Evolutionary conservation across 35 echinoderm and acorn worm genomes (phyloP).

Genomic region (Apostichopus parvimensis): DNA sequence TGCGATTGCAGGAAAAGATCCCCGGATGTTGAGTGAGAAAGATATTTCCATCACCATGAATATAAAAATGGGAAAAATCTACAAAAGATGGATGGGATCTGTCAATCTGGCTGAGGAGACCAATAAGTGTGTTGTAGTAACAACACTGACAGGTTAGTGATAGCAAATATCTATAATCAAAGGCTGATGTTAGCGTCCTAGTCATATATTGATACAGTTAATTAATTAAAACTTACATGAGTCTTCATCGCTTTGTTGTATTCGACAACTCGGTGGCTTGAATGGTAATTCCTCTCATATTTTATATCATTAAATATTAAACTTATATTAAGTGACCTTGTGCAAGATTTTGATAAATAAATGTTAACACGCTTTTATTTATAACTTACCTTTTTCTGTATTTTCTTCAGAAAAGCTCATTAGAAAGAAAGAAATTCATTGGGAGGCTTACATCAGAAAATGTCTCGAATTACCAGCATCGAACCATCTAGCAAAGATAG

Average conservation of each 20-base stretch:
- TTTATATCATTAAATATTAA: too few relatives aligned
- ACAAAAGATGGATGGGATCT: conserved; percentile 19
- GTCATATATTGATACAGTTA: too few relatives aligned
- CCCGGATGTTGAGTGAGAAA: not conserved
- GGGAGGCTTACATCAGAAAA: not conserved
- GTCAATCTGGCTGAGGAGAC: not conserved
- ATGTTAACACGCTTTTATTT: not conserved
- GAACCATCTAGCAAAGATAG: not conserved
- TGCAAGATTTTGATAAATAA: too few relatives aligned
- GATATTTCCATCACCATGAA: conserved; percentile 20
- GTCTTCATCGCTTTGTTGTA: too few relatives aligned
- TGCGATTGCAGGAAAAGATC: not conserved
- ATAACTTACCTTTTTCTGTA: not conserved
- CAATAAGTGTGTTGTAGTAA: not conserved
- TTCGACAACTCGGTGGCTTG: too few relatives aligned
- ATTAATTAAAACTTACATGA: too few relatives aligned
- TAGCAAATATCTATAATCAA: too few relatives aligned
- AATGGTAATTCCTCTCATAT: too few relatives aligned
- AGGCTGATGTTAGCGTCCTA: too few relatives aligned
- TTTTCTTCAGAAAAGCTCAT: not conserved
- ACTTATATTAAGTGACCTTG: too few relatives aligned
- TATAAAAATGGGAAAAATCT: conserved; percentile 20
- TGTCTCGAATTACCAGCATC: not conserved
- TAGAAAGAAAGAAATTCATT: not conserved
- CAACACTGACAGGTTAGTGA: conserved; percentile 14